Conservation (phyloP, 2,113 vertebrate species). For the Sorex araneus region DNA sequence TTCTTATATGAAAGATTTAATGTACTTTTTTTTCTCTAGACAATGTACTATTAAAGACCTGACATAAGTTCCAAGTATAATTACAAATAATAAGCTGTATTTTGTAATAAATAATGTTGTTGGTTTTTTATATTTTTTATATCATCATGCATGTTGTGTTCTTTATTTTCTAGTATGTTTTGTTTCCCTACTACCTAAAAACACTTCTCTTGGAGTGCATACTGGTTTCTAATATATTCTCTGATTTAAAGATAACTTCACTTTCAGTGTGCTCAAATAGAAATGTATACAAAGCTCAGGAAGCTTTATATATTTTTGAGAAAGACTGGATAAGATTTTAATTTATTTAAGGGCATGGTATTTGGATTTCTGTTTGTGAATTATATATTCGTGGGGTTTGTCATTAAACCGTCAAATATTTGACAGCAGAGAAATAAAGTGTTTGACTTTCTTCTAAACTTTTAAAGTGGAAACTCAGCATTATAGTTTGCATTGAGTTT, state of each 20-base stretch:
- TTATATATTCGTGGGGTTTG: constrained; percentile 47
- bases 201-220: constrained; percentile 36
- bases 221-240: constrained; percentile 31
- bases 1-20: constrained; percentile 12
- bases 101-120: constrained; percentile 59
- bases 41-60: constrained; percentile 46
- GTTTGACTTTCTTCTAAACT: constrained; percentile 54
- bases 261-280: constrained; percentile 47
- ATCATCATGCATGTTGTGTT: constrained; percentile 17
- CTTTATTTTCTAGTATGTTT: constrained; percentile 48
- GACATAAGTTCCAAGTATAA: constrained; percentile 39
- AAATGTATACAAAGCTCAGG: background rate
- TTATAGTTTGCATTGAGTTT: constrained; percentile 30
- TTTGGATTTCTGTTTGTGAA: constrained; percentile 57
- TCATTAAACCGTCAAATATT: constrained; percentile 64
- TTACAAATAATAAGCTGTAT: constrained; percentile 57
- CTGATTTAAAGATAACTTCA: constrained; percentile 54
- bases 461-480: constrained; percentile 57
- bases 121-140: too few species aligned
- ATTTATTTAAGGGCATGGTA: background rate
- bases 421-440: constrained; percentile 9
- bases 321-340: constrained; percentile 39
- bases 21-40: constrained; percentile 37
- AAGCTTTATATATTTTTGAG: constrained; percentile 42
- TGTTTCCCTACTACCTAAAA: constrained; percentile 51